Evolutionary conservation across 2,888 invertebrate species (phyloP).

Genomic region (Noctua comes): DNA sequence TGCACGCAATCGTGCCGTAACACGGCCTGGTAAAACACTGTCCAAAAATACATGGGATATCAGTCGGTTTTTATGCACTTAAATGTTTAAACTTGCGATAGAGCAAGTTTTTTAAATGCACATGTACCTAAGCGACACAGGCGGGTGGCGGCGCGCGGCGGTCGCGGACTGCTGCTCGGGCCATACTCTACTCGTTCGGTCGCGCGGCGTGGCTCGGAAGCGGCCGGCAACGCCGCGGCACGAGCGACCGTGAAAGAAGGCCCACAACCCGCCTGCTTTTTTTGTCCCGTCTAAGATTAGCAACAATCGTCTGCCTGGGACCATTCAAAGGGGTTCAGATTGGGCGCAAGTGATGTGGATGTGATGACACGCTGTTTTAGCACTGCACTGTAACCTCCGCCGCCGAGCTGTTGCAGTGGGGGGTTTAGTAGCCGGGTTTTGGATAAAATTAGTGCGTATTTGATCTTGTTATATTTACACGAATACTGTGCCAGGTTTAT

Average conservation of each 20-base stretch:
- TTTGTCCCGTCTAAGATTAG: slow-evolving; percentile 87
- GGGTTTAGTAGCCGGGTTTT: slow-evolving; percentile 26
- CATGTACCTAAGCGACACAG: slow-evolving; percentile 71
- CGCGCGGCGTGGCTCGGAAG: slow-evolving; percentile 69
- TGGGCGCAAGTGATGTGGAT: slow-evolving; percentile 55
- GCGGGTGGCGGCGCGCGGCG: slow-evolving; percentile 80
- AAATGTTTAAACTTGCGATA: slow-evolving; percentile 76
- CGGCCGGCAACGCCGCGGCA: slow-evolving; percentile 66
- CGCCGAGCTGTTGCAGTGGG: slow-evolving; percentile 13
- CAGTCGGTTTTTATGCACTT: slow-evolving; percentile 75
- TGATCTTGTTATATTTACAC: slow-evolving; percentile 32
- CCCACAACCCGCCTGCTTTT: slow-evolving; percentile 83
- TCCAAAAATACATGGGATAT: slow-evolving; percentile 77
- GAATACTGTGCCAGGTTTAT: slow-evolving; percentile 40
- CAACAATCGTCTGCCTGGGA: slow-evolving; percentile 80
- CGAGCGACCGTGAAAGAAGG: slow-evolving; percentile 85
- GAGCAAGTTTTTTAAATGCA: slow-evolving; percentile 74
- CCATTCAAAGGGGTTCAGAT: slow-evolving; percentile 73
- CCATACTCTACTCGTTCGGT: slow-evolving; percentile 64
- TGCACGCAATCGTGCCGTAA: slow-evolving; percentile 78
- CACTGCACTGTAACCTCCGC: slow-evolving; percentile 4
- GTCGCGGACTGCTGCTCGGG: slow-evolving; percentile 77
- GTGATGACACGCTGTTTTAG: slow-evolving; percentile 43
- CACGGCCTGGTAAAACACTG: slow-evolving; percentile 76
- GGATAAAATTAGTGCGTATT: slow-evolving; percentile 31